Evolutionary conservation across 2,888 invertebrate genomes (phyloP), one percentile per base, ranked within the genome.

Genomic region (Dermolepida albohirtum): DNA sequence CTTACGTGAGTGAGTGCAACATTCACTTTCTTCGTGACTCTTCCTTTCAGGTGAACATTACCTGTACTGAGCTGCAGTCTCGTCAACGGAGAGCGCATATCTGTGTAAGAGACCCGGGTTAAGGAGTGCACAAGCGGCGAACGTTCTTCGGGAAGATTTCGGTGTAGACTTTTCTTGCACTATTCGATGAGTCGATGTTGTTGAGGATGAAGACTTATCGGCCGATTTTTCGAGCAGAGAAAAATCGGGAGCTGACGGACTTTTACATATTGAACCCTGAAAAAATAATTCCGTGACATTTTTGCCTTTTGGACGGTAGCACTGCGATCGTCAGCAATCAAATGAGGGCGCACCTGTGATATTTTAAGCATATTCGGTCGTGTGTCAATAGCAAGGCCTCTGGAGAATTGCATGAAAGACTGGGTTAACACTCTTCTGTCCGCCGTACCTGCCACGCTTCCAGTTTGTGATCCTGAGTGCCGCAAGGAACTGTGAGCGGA

Each of bases 81-180:
- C 93, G 80, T 94, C 94, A 68, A 94, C 92, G 66, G 93, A 93
- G 69, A 94, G 84, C 17, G 94, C 93, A 83, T 94, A 93, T 81
- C 94, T 89, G 65, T 92, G 90, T 55, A 93, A 85, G 39, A 89
- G 82, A 17, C 87, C 85, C 70, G 91, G 90, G 78, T 89, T 89
- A 22, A 90, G 82, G 44, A 89, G 80, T 0, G 87, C 85, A 71
- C 86, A 86, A 1, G 88, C 88, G 0, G 84, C 83, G 63, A 84
- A 83, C 78, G 73, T 70, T 16, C 77, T 78, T 64, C 77, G 75
- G 27, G 54, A 54, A 16, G 65, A 50, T 47, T 68, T 70, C 34
- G 29, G 80, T 71, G 55, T 77, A 70, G 72, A 74, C 77, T 52
- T 66, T 54, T 69, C 54, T 59, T 68, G 55, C 41, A 66, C 43